Evolutionary conservation across 2,797 vertebrate genomes (phyloP), one percentile per base, ranked within the genome.

Genomic region (Fratercula arctica): DNA sequence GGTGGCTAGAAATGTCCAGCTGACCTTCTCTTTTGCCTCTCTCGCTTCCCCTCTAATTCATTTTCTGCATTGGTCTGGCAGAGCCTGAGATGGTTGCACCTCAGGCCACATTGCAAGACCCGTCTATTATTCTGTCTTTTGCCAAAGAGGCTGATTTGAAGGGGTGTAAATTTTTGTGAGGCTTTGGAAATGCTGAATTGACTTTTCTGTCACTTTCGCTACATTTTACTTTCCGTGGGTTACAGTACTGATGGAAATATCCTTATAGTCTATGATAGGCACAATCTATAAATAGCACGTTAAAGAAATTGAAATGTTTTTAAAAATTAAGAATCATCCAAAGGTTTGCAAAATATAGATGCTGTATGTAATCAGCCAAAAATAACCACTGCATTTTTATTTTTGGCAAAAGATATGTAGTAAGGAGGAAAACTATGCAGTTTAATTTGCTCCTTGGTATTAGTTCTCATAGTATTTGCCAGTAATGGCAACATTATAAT

Each of bases 401-500:
- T 86, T 96, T 90, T 87, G 61, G 60, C 20, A 76, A 87, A 92
- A 91, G 37, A 77, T 29, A 64, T 0, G 1, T 26, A 94, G 35
- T 66, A 92, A 93, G 67, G 90, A 96, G 74, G 81, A 84, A 93
- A 95, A 93, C 85, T 63, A 57, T 66, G 77, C 50, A 78, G 92
- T 91, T 95, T 95, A 94, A 96, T 97, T 95, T 97, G 84, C 59
- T 95, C 66, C 91, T 92, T 96, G 73, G 60, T 97, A 96, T 94
- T 97, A 95, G 77, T 94, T 91, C 92, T 85, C 76, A 75, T 33
- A 94, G 91, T 93, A 93, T 92, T 96, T 96, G 81, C 90, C 89
- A 92, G 95, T 91, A 93, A 94, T 63, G 84, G 90, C 92, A 97
- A 97, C 96, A 95, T 94, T 95, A 95, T 96, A 94, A 97, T 97